A percentile compares a stretch with the other conserved stretches of the same genome.
Conservation (phyloP, 2,113 vertebrate genomes). For the Podiceps cristatus region DNA sequence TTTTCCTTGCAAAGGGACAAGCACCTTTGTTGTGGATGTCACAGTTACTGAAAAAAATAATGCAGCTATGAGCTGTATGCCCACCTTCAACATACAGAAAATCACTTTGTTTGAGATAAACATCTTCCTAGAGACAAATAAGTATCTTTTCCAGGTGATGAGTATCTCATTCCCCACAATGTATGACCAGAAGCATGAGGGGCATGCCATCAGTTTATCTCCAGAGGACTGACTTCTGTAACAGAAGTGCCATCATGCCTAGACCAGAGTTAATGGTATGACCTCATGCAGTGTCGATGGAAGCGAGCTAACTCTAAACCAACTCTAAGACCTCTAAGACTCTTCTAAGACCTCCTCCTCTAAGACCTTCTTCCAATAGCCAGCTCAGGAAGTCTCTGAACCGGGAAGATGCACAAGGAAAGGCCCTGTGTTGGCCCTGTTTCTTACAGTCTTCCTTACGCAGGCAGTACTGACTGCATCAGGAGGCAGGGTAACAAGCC, state of each 20-base stretch:
- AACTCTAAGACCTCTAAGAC: not conserved
- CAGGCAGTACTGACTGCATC: not conserved
- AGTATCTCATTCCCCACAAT: not conserved
- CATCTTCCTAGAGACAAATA: not conserved
- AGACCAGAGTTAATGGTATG: not conserved
- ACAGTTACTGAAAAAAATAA: not conserved
- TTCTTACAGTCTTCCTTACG: not conserved
- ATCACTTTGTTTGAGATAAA: not conserved
- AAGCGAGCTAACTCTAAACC: not conserved
- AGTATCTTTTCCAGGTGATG: not conserved
- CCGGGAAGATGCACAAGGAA: not conserved
- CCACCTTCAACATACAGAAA: not conserved
- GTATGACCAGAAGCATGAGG: not conserved
- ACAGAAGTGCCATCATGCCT: not conserved
- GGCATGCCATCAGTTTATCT: not conserved
- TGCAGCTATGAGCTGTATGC: not conserved
- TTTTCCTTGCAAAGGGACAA: not conserved
- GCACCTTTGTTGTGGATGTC: not conserved
- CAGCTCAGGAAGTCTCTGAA: not conserved
- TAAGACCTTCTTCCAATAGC: not conserved
- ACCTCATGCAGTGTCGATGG: not conserved
- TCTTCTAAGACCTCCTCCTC: no score
- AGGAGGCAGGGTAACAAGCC: not conserved
- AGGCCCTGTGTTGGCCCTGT: not conserved
- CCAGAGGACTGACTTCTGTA: not conserved